Percentiles rank a stretch among this genome's conserved stretches.
These are phyloP conservation scores for Ctenoplectra terminalis DNA, from an alignment of 1,140 invertebrate species.

Conservation along the genomic window DNA sequence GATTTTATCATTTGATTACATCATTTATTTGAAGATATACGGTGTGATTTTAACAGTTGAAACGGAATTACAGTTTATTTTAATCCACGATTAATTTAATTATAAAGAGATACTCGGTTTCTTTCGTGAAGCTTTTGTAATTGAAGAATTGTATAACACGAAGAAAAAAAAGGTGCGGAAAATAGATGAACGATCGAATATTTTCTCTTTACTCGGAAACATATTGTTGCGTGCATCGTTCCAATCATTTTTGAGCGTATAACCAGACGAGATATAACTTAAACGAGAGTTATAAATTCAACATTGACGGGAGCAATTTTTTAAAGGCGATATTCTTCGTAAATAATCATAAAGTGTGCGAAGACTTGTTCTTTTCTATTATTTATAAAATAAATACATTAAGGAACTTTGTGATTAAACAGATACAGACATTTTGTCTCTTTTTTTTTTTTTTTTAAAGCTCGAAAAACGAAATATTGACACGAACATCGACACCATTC, in stretches of 20 bases:
- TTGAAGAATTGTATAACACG: background rate
- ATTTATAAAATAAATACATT: background rate
- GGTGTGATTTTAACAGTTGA: background rate
- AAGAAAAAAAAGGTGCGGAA: background rate
- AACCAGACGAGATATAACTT: background rate
- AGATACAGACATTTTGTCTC: background rate
- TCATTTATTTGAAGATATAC: too few species aligned
- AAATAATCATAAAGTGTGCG: background rate
- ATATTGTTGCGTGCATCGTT: slow-evolving; percentile 6
- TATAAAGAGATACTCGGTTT: background rate
- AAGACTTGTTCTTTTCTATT: background rate
- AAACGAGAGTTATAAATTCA: slow-evolving; percentile 16
- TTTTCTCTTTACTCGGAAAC: background rate
- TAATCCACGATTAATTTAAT: too few species aligned
- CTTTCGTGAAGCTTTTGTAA: background rate
- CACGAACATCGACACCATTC: background rate
- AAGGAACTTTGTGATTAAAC: background rate
- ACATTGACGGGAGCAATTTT: background rate
- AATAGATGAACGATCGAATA: background rate
- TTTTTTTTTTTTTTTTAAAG: too few species aligned
- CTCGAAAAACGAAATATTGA: slow-evolving; percentile 14
- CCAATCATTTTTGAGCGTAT: slow-evolving; percentile 15
- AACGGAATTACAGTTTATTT: background rate
- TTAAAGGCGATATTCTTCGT: background rate
- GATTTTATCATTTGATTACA: too few species aligned